A percentile compares a stretch with the other conserved stretches of the same genome.
phyloP scores from a whole-genome alignment of 2,113 vertebrate genomes.

The Pseudopodoces humilis region DNA sequence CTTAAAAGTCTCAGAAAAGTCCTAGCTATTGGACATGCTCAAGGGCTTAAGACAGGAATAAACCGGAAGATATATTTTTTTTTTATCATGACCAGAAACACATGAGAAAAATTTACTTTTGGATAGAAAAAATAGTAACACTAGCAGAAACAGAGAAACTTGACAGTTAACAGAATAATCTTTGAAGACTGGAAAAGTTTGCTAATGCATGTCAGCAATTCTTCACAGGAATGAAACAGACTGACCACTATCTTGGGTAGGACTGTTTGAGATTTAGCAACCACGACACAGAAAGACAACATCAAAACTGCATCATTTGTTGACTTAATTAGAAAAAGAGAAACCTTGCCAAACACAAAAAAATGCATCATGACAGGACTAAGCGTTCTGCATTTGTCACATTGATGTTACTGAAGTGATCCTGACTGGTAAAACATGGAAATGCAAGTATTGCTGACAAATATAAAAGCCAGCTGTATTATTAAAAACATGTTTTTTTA shows the following conservation, averaged over 20 bases:
- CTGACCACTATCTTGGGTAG: background rate
- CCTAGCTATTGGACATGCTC: background rate
- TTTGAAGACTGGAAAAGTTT: background rate
- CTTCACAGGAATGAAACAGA: background rate
- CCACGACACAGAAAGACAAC: background rate
- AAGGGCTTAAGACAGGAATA: background rate
- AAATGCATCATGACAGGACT: background rate
- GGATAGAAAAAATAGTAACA: background rate
- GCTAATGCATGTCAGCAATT: rapidly evolving
- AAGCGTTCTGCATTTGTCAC: background rate
- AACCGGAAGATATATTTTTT: background rate
- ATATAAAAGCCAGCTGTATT: conserved; percentile 13
- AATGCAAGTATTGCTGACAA: conserved; percentile 8
- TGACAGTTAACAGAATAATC: background rate
- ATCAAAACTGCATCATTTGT: background rate
- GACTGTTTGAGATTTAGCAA: background rate
- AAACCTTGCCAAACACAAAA: background rate
- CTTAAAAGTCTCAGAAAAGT: background rate
- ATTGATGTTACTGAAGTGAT: background rate
- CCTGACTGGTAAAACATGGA: background rate
- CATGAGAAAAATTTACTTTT: background rate
- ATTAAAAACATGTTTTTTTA: background rate
- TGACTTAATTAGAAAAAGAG: background rate
- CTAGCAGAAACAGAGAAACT: background rate
- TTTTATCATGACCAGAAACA: background rate